A percentile compares a stretch with the other conserved stretches of the same genome.
phyloP scores from a whole-genome alignment of 2,113 vertebrate genomes.

The Pelusios castaneus region DNA sequence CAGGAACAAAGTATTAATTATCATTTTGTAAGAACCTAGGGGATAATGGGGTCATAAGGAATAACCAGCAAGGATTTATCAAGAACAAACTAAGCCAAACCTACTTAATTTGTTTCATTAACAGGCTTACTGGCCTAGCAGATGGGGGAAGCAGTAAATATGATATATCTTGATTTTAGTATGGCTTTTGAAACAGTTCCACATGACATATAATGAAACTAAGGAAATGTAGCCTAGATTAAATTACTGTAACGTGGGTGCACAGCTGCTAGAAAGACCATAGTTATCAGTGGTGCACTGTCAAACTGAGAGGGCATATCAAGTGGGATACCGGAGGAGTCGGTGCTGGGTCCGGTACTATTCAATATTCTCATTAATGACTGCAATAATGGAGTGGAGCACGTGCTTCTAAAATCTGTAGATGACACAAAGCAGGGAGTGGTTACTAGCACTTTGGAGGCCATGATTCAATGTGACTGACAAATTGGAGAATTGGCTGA shows the following conservation, averaged over 20 bases:
- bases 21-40: background rate
- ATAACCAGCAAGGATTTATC: background rate
- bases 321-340: background rate
- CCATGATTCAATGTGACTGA: background rate
- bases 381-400: background rate
- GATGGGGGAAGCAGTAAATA: background rate
- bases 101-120: background rate
- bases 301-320: background rate
- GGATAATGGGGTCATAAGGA: background rate
- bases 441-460: background rate
- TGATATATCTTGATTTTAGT: background rate
- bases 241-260: background rate
- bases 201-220: background rate
- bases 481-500: background rate
- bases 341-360: background rate
- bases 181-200: background rate
- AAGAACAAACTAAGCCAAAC: background rate
- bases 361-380: background rate
- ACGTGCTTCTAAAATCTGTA: background rate
- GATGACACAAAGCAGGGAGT: background rate
- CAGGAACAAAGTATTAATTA: background rate
- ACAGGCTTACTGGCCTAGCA: background rate
- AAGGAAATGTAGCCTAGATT: background rate
- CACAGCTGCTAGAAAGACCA: background rate
- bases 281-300: background rate